Conservation (phyloP, 2,113 vertebrate species). For the Vulpes lagopus region DNA sequence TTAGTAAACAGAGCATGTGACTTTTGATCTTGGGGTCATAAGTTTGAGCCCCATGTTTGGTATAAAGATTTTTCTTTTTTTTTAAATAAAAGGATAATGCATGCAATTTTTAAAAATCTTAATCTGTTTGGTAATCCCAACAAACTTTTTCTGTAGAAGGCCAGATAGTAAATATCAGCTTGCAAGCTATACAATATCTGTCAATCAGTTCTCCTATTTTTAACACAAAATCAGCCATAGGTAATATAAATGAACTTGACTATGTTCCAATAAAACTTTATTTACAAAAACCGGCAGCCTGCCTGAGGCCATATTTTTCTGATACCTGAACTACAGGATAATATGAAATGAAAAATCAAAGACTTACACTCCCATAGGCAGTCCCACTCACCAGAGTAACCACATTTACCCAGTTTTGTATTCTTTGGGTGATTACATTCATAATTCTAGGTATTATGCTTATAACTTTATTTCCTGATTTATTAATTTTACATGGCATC, state of each 20-base stretch:
- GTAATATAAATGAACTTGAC: neutral
- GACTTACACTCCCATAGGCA: neutral
- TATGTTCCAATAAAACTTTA: neutral
- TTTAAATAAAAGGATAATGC: neutral
- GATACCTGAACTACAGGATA: neutral
- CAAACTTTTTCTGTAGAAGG: neutral
- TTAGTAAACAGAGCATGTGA: neutral
- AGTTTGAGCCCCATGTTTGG: neutral
- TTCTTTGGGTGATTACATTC: neutral
- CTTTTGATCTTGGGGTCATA: neutral
- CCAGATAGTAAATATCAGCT: neutral
- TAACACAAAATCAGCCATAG: neutral
- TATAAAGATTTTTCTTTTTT: neutral
- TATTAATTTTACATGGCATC: neutral
- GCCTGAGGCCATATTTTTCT: neutral
- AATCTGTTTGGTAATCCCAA: neutral
- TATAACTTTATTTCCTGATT: neutral
- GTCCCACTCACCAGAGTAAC: neutral
- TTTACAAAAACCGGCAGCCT: slow-evolving; percentile 7
- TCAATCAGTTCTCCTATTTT: neutral
- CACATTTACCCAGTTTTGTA: neutral
- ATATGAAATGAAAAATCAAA: neutral
- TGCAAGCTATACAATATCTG: neutral
- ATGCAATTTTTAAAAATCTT: neutral
- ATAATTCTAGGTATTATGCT: slow-evolving; percentile 18